These are phyloP conservation scores for Timandra comae DNA, from an alignment of 2,888 invertebrate genomes.

Conservation along the genomic window DNA sequence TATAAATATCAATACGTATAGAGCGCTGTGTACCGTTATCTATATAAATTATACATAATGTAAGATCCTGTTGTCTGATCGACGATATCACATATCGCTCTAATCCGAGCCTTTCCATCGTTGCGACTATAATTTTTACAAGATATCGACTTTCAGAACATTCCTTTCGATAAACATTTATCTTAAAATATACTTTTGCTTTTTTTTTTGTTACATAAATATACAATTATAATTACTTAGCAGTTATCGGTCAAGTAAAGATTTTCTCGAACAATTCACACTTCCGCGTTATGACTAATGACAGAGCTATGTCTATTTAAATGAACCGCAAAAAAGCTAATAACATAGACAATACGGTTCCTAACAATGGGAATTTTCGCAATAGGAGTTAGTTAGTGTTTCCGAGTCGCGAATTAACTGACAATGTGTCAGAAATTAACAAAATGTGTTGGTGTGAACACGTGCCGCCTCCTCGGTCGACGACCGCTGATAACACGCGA, in stretches of 20 bases:
- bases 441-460: slow-evolving; percentile 18
- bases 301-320: too few relatives aligned
- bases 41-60: slow-evolving; percentile 26
- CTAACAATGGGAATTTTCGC: too few relatives aligned
- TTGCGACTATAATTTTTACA: slow-evolving; percentile 4
- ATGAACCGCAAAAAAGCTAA: too few relatives aligned
- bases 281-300: too few relatives aligned
- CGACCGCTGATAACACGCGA: slow-evolving; percentile 64
- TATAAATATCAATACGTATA: slow-evolving; percentile 41
- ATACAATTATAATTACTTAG: too few relatives aligned
- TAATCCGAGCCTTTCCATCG: slow-evolving; percentile 10
- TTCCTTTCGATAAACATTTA: slow-evolving; percentile 10
- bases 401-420: too few relatives aligned
- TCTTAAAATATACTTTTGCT: too few relatives aligned
- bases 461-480: slow-evolving; percentile 44
- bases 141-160: slow-evolving; percentile 6
- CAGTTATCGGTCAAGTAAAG: too few relatives aligned
- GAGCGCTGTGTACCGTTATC: slow-evolving; percentile 35
- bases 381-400: too few relatives aligned
- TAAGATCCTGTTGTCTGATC: slow-evolving; percentile 7
- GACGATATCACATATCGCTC: slow-evolving; percentile 5
- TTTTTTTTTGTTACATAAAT: too few relatives aligned
- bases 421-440: neutral
- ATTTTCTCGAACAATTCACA: too few relatives aligned
- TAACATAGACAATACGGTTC: too few relatives aligned